phyloP scores from a whole-genome alignment of 1,140 invertebrate species.

The Radopholus similis region DNA sequence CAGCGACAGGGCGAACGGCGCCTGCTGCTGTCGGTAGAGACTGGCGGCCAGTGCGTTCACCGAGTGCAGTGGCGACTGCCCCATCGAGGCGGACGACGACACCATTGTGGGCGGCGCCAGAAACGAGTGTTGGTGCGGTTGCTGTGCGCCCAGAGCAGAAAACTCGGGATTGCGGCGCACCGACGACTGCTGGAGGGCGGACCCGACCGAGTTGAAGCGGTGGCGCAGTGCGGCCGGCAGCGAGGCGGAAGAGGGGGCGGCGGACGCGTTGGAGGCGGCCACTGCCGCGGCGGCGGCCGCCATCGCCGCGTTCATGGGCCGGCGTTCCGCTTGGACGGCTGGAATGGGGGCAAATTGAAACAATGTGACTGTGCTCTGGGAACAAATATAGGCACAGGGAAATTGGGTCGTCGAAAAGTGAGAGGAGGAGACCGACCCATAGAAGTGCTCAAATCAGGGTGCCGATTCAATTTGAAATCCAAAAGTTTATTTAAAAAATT shows the following conservation, averaged over 20 bases:
- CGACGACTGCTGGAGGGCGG: neutral
- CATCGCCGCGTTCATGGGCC: constrained; percentile 59
- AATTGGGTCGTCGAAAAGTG: constrained; percentile 8
- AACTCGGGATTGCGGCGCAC: neutral
- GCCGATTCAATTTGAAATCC: neutral
- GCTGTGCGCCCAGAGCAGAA: neutral
- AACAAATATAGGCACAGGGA: constrained; percentile 6
- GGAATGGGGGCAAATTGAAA: constrained; percentile 27
- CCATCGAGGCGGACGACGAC: neutral
- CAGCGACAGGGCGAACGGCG: neutral
- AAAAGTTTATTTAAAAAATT: neutral
- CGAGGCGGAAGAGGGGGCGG: neutral
- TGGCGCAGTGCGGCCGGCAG: neutral
- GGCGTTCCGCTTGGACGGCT: constrained; percentile 67
- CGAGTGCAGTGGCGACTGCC: neutral
- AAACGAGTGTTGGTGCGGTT: neutral
- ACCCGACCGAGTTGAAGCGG: neutral
- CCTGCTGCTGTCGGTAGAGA: neutral
- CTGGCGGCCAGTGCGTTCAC: constrained; percentile 4
- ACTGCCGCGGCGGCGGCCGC: constrained; percentile 37
- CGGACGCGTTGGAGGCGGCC: constrained; percentile 11
- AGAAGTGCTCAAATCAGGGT: too few species aligned
- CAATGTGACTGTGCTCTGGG: too few species aligned
- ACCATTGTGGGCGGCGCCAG: constrained; percentile 1
- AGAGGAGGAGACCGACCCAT: too few species aligned